Conservation (phyloP, 2,113 vertebrate genomes). For the Boleophthalmus pectinirostris region DNA sequence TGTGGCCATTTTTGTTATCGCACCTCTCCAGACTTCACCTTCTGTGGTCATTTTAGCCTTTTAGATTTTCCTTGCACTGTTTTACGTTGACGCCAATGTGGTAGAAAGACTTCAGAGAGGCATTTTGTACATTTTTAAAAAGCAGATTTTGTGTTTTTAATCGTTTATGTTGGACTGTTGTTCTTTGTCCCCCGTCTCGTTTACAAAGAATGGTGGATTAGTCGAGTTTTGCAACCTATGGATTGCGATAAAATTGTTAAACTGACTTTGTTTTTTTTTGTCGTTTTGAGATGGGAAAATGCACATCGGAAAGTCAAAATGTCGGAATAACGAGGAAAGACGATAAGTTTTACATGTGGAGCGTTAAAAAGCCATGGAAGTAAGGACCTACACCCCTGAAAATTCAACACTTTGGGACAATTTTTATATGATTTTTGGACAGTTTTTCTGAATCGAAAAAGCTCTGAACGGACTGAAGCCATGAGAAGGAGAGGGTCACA, state of each 20-base stretch:
- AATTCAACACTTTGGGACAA: slow-evolving; percentile 11
- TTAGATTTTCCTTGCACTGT: slow-evolving; percentile 41
- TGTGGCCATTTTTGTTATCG: slow-evolving; percentile 50
- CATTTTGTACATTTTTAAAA: slow-evolving; percentile 46
- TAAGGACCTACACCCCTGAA: slow-evolving; percentile 59
- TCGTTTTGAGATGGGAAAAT: slow-evolving; percentile 25
- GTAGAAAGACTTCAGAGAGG: slow-evolving; percentile 27
- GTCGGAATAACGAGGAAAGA: slow-evolving; percentile 24
- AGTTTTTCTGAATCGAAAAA: slow-evolving; percentile 34
- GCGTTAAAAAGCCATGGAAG: slow-evolving; percentile 66
- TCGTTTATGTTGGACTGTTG: slow-evolving; percentile 54
- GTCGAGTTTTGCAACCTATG: slow-evolving; percentile 79
- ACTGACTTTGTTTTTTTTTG: slow-evolving; percentile 19
- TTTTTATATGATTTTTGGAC: slow-evolving; percentile 33
- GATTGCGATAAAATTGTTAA: slow-evolving; percentile 69
- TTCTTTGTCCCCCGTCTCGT: slow-evolving; percentile 63
- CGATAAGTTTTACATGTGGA: slow-evolving; percentile 41
- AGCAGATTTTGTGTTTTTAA: slow-evolving; percentile 55
- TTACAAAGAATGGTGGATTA: slow-evolving; percentile 63
- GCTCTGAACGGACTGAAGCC: slow-evolving; percentile 56
- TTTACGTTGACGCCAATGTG: slow-evolving; percentile 61
- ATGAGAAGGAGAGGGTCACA: slow-evolving; percentile 37
- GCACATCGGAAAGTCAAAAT: slow-evolving; percentile 19
- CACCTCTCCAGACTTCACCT: slow-evolving; percentile 50
- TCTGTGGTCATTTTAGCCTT: slow-evolving; percentile 55